Base-by-base conservation (phyloP, 2,888 invertebrate species). In the Drosophila lutescens region DNA sequence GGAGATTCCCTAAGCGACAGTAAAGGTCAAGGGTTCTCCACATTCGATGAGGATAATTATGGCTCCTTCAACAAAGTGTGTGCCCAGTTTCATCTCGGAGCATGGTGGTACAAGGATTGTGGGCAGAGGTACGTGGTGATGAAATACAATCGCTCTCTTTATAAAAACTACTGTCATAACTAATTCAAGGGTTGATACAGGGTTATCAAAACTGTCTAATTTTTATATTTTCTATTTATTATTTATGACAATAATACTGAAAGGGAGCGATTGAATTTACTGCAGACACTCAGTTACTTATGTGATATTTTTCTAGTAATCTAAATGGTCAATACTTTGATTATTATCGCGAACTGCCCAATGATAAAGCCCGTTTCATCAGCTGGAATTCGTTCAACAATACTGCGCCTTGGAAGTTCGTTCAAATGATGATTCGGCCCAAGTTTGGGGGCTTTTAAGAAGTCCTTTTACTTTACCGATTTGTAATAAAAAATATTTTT, bases 371-470 rank as follows among this genome's bases (percentile, higher is more conserved):
- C 13, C 38, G 61, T 10, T 32, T 17, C n/a, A 38, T 47, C 6
- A 6, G 2, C 3, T 62, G 61, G 61, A 10, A 10, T 3, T 1
- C 36, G 1, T 40, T 46, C 32, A 6, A 17, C 2, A 41, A 15
- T 1, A 17, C 9, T 20, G 20, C 20, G 2, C 17, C 36, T 7
- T 13, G 49, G 1, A 49, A 7, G 2, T 32, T 49, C 13, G 49
- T 62, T 30, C 49, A 62, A 41, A 62, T 63, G 46, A 61, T 62
- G 62, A 63, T 63, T 41, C 62, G 63, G 1, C 62, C 62, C 1
- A 62, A 5, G 8, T 62, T 49, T 5, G 32, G 23, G 9, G 4
- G 20, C 6, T 43, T 20, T 43, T 43, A 20, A 7, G 6, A 7
- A 15, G n/a, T 15, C 10, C 10, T 36, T 2, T 10, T 40, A 26